Evolutionary conservation across 1,140 invertebrate genomes (phyloP).

Genomic region (Platyscapa corneri): DNA sequence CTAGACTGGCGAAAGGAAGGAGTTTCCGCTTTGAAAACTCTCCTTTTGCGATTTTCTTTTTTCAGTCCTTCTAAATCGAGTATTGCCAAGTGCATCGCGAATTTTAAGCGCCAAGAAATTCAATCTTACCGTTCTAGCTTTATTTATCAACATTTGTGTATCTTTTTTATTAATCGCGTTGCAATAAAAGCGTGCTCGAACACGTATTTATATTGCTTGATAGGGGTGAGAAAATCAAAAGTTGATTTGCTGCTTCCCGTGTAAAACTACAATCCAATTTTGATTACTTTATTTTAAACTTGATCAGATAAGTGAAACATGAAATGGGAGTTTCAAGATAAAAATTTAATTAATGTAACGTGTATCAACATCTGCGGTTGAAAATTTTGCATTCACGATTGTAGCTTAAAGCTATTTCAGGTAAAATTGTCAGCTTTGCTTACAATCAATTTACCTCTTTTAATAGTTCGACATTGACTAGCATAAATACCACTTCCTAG

Average conservation of each 20-base stretch:
- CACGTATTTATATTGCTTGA: no score
- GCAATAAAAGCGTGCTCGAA: not conserved
- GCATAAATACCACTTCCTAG: not conserved
- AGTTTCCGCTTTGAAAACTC: constrained; percentile 27
- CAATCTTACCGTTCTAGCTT: not conserved
- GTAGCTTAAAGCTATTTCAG: not conserved
- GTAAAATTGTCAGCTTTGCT: not conserved
- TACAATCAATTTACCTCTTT: not conserved
- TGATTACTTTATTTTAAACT: not conserved
- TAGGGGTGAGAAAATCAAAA: not conserved
- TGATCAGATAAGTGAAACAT: not conserved
- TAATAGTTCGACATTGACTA: not conserved
- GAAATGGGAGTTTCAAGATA: not conserved
- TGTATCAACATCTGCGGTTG: not conserved
- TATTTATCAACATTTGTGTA: not conserved
- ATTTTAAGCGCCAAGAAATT: not conserved
- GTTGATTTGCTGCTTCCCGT: not conserved
- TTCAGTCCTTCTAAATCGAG: not conserved
- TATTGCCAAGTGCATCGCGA: not conserved
- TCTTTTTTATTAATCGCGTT: not conserved
- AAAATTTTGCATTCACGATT: not conserved
- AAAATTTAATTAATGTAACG: not conserved
- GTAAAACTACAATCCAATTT: not conserved
- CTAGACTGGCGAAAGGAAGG: constrained; percentile 36
- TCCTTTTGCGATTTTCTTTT: not conserved